Evolutionary conservation across 2,797 vertebrate genomes (phyloP).

Genomic region (Sandelia bainsii): DNA sequence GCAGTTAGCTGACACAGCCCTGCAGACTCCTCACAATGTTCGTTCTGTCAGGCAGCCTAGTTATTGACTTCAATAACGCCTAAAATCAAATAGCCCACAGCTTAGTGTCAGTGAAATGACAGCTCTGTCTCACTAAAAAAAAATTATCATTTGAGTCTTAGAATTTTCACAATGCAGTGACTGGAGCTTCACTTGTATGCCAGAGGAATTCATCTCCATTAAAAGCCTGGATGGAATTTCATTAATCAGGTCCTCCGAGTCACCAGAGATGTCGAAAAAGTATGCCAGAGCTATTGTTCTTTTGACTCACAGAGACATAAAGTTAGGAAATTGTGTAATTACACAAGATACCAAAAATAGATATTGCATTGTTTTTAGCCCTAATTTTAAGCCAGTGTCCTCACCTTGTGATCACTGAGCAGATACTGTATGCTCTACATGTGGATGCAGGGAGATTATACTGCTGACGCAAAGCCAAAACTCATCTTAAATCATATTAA

Average conservation of each 20-base stretch:
- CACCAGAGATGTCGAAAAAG: slow-evolving; percentile 25
- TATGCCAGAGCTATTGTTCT: slow-evolving; percentile 32
- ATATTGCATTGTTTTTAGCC: slow-evolving; percentile 43
- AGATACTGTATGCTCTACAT: slow-evolving; percentile 15
- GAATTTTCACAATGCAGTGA: slow-evolving; percentile 22
- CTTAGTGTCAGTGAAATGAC: slow-evolving; percentile 36
- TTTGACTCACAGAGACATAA: slow-evolving; percentile 12
- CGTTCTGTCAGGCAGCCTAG: slow-evolving; percentile 36
- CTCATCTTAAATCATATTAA: slow-evolving; percentile 12
- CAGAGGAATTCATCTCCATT: slow-evolving; percentile 48
- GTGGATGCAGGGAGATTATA: slow-evolving; percentile 6
- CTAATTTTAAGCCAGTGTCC: slow-evolving; percentile 22
- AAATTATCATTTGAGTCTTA: slow-evolving; percentile 27
- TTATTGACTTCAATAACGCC: slow-evolving; percentile 48
- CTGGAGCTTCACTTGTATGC: slow-evolving; percentile 1
- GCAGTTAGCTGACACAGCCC: slow-evolving; percentile 30
- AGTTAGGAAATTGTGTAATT: slow-evolving; percentile 39
- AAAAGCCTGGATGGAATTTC: slow-evolving; percentile 24
- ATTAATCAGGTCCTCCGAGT: slow-evolving; percentile 54
- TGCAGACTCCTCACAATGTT: slow-evolving; percentile 31
- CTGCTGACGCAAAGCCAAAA: neutral
- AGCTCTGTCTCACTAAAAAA: slow-evolving; percentile 4
- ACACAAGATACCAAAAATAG: slow-evolving; percentile 28
- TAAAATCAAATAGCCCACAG: slow-evolving; percentile 39
- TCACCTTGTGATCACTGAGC: slow-evolving; percentile 35